Conservation (phyloP, 2,888 invertebrate genomes). For the Nasonia oneida region DNA sequence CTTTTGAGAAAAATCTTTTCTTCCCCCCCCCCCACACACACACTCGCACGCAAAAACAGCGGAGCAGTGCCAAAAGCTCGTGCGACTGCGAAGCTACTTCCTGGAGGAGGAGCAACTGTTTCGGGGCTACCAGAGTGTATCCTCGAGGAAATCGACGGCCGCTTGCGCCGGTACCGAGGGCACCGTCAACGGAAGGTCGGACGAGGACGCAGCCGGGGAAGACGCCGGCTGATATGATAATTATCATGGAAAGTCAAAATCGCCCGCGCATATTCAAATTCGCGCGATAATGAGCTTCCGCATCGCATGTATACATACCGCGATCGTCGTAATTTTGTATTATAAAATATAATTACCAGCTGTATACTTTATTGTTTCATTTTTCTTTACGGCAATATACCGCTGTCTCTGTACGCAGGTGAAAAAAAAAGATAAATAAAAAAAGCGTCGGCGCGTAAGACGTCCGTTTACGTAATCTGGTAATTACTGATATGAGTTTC, state of each 20-base stretch:
- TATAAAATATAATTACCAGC: not conserved
- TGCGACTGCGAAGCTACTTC: slow-evolving; percentile 71
- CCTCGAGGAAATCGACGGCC: slow-evolving; percentile 10
- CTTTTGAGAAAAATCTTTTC: not conserved
- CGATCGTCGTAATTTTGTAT: no score
- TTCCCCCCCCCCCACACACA: not conserved
- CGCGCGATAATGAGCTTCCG: not conserved
- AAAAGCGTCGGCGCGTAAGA: not conserved
- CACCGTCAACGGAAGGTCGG: not conserved
- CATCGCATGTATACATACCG: not conserved
- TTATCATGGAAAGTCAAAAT: not conserved
- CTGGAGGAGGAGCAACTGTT: slow-evolving; percentile 70
- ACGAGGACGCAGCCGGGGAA: not conserved
- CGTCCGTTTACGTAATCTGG: slow-evolving; percentile 20
- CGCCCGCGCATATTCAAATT: not conserved
- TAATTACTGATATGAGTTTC: slow-evolving; percentile 35
- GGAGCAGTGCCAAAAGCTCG: slow-evolving; percentile 66
- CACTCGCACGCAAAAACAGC: slow-evolving; percentile 62
- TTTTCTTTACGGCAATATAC: not conserved
- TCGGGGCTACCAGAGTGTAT: slow-evolving; percentile 62
- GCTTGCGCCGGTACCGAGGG: not conserved
- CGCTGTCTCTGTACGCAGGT: not conserved
- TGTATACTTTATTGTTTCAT: not conserved
- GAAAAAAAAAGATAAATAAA: not conserved
- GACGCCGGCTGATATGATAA: not conserved